A percentile compares a stretch with the other conserved stretches of the same genome.
phyloP scores from a whole-genome alignment of 64 coral and sea anemone genomes.

The Montipora foliosa region DNA sequence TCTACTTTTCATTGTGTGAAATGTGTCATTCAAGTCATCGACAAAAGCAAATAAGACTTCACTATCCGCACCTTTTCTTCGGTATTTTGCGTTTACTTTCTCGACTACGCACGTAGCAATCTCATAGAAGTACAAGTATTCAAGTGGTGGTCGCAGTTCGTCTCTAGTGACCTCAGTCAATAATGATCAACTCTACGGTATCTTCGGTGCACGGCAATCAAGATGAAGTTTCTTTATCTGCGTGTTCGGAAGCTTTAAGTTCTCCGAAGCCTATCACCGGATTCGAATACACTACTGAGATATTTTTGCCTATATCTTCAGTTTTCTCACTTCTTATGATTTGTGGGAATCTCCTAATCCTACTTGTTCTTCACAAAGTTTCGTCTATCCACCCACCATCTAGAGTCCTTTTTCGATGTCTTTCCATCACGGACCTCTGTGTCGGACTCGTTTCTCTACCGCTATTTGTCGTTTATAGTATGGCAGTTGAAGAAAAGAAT shows the following conservation, averaged over 20 bases:
- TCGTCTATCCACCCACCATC: conserved; percentile 52
- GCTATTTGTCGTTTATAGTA: background rate
- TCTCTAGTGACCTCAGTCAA: background rate
- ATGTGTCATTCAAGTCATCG: too few species aligned
- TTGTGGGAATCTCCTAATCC: background rate
- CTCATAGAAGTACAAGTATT: too few species aligned
- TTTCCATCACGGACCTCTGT: conserved; percentile 58
- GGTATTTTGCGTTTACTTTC: too few species aligned
- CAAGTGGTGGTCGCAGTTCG: too few species aligned
- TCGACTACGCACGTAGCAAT: too few species aligned
- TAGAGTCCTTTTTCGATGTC: conserved; percentile 41
- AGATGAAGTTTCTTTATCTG: background rate
- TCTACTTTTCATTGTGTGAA: too few species aligned
- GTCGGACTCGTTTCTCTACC: conserved; percentile 68
- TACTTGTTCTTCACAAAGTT: background rate
- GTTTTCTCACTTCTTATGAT: background rate
- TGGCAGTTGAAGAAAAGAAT: too few species aligned
- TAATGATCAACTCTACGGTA: background rate
- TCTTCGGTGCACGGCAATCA: background rate
- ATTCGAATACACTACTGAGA: background rate
- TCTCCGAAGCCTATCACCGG: background rate
- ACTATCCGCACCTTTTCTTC: too few species aligned
- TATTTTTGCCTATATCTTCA: background rate
- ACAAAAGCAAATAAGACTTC: too few species aligned
- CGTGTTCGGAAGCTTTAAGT: background rate